phyloP scores from a whole-genome alignment of 2,113 vertebrate species.

The Nycticryphes semicollaris region DNA sequence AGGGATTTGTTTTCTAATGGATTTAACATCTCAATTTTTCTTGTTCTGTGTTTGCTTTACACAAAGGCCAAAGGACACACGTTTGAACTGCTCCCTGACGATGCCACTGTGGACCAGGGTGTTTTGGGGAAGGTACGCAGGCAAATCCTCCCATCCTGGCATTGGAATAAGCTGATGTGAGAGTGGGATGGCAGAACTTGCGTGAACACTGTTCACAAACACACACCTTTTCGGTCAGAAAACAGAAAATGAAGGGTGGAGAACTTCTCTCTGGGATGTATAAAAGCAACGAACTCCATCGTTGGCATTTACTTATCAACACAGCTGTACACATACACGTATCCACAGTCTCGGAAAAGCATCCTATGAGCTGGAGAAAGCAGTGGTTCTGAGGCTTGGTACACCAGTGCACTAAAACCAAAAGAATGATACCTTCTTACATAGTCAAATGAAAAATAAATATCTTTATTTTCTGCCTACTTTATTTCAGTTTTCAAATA shows the following conservation, averaged over 20 bases:
- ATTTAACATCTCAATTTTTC: slow-evolving; percentile 56
- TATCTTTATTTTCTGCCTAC: slow-evolving; percentile 84
- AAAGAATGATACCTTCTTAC: slow-evolving; percentile 81
- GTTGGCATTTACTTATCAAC: slow-evolving; percentile 63
- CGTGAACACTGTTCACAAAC: slow-evolving; percentile 60
- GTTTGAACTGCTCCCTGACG: slow-evolving; percentile 50
- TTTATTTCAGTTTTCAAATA: slow-evolving; percentile 84
- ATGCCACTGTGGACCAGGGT: slow-evolving; percentile 42
- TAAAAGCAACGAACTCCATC: slow-evolving; percentile 64
- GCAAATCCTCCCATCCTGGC: slow-evolving; percentile 39
- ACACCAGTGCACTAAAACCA: slow-evolving; percentile 73
- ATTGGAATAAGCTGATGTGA: slow-evolving; percentile 57
- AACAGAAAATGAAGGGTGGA: slow-evolving; percentile 60
- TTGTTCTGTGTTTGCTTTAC: slow-evolving; percentile 53
- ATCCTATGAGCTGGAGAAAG: slow-evolving; percentile 64
- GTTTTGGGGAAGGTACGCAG: slow-evolving; percentile 54
- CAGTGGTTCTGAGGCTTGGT: slow-evolving; percentile 69
- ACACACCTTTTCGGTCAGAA: slow-evolving; percentile 52
- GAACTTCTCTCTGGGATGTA: slow-evolving; percentile 61
- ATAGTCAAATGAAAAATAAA: slow-evolving; percentile 84
- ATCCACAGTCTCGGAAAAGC: slow-evolving; percentile 61
- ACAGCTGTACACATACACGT: slow-evolving; percentile 56
- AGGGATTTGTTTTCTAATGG: slow-evolving; percentile 56
- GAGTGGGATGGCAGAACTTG: slow-evolving; percentile 49
- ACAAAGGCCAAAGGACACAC: slow-evolving; percentile 64